Base-by-base conservation (phyloP, 2,113 vertebrate species). In the Ornithorhynchus anatinus region DNA sequence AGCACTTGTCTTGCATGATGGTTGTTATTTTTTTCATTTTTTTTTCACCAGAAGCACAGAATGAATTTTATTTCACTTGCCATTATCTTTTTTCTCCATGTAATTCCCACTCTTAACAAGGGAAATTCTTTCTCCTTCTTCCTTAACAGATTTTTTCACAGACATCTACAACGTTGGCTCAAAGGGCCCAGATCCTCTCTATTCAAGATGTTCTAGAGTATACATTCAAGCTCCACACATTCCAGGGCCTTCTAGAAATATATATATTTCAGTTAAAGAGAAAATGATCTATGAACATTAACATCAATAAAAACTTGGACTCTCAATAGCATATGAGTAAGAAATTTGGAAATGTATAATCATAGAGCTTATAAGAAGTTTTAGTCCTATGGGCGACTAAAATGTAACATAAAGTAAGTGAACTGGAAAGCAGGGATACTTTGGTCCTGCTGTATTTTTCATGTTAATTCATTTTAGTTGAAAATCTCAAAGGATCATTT, bases 1-100 rank as follows among this genome's bases (percentile, higher is more conserved):
- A 59, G 85, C 59, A 80, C 56, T 73, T 86, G n/a, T 54, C 7
- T 39, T 43, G 3, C 27, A 72, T 57, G 78, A 60, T 56, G 29
- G 8, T 73, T 79, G 73, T 77, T 87, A 59, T 75, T 86, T 85
- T 77, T 44, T 38, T 81, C 72, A 36, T 11, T 71, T 61, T 8
- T 25, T 62, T 66, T 20, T 19, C 20, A 1, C 2, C 36, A 5
- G 76, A 84, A 42, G 75, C 38, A 77, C n/a, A 65, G 5, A 67
- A 7, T n/a, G 0, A 53, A 37, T 29, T 67, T 20, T 59, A 52
- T 69, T 38, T 10, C 48, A 32, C 47, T 53, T 56, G 22, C 13
- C 69, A 47, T 75, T 75, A 66, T 29, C 5, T 65, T 42, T 79
- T 80, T 16, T 42, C 81, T 79, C 45, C 22, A 7, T 45, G 1